A percentile compares a stretch with the other conserved stretches of the same genome.
These are phyloP conservation scores for Myoxocephalus aenaeus DNA, from an alignment of 2,797 vertebrate species.

Conservation along the genomic window DNA sequence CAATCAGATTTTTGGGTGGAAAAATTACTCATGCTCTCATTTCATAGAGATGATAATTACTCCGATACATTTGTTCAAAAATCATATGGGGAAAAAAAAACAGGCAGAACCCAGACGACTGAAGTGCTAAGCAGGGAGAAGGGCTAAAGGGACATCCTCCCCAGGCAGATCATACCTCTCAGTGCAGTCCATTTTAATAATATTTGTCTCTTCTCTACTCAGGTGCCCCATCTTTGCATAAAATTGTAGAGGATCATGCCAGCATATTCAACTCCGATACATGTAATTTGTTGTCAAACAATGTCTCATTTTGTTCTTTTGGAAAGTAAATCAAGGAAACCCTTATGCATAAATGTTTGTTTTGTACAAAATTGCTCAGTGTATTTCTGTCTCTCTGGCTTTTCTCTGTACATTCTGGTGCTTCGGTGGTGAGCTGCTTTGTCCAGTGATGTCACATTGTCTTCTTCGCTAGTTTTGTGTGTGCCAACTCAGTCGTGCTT, in stretches of 20 bases:
- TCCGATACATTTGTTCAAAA: not conserved
- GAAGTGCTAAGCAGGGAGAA: slow-evolving; percentile 42
- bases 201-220: slow-evolving; percentile 69
- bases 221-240: slow-evolving; percentile 74
- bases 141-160: slow-evolving; percentile 45
- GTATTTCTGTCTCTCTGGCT: slow-evolving; percentile 57
- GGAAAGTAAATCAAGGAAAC: slow-evolving; percentile 53
- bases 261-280: slow-evolving; percentile 58
- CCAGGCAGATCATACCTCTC: slow-evolving; percentile 60
- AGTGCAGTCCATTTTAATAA: slow-evolving; percentile 63
- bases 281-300: slow-evolving; percentile 53
- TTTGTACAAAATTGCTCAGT: slow-evolving; percentile 59
- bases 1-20: slow-evolving; percentile 33
- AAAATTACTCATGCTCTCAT: slow-evolving; percentile 42
- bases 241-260: slow-evolving; percentile 62
- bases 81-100: not conserved
- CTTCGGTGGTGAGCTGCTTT: slow-evolving; percentile 69
- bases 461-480: slow-evolving; percentile 27
- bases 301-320: slow-evolving; percentile 47
- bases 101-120: slow-evolving; percentile 5
- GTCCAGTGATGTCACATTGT: slow-evolving; percentile 68
- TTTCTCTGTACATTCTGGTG: slow-evolving; percentile 68
- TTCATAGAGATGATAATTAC: slow-evolving; percentile 7
- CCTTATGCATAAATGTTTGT: slow-evolving; percentile 58
- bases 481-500: slow-evolving; percentile 56